Base-by-base conservation (phyloP, 1,140 invertebrate species). In the Plectrocnemia conspersa region DNA sequence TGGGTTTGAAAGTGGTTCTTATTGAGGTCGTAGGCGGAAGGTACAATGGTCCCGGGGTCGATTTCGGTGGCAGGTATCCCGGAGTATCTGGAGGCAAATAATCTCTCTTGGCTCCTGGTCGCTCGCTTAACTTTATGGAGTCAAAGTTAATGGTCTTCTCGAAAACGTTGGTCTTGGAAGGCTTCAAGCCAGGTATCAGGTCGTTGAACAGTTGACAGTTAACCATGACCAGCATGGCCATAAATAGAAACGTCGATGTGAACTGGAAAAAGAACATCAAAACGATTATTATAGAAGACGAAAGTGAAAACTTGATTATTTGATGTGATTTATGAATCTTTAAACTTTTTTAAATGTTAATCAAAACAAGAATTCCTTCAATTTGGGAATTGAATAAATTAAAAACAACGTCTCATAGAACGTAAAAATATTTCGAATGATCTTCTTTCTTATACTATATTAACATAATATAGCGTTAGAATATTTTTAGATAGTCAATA, bases 131-230 rank as follows among this genome's bases (percentile, higher is more conserved):
- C n/a, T 56, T 49, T 1, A 32, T 27, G 10, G n/a, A 42, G 35
- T 56, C 46, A 15, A 42, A 56, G 23, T 48, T 49, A 1, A 56
- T 42, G 4, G 54, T 56, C 21, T 56, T 56, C 7, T 38, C 10
- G 18, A 49, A 40, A 9, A 13, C 46, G 32, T n/a, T 19, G 7
- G 13, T 29, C 16, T 25, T 23, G 18, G 21, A 19, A 11, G 18
- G 4, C 3, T 13, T 10, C 11, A 15, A 1, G 10, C 19, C 29
- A 11, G 42, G 52, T 7, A 36, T 3, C 4, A 49, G 49, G 25
- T 56, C 54, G 36, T 50, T 56, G 38, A 56, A 50, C 2, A 55
- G 36, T 27, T 56, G 54, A 41, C 54, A 42, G 25, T 18, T 56
- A 6, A 16, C 32, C 9, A 56, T 3, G 2, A 29, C 27, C 16